phyloP scores from a whole-genome alignment of 2,113 vertebrate species.

The Tachycineta bicolor region DNA sequence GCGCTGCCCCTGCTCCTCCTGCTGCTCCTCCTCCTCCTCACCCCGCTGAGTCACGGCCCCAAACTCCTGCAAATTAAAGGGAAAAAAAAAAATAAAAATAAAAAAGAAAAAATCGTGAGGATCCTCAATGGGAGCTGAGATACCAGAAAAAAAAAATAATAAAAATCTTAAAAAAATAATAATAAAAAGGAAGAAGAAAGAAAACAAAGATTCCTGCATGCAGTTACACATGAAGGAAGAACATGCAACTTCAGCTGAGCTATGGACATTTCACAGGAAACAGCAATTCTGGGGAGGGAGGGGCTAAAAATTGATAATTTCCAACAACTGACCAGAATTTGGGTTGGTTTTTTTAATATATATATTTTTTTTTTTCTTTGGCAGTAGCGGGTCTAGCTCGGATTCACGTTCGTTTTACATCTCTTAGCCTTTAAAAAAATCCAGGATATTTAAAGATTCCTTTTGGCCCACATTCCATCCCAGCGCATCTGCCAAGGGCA shows the following conservation, averaged over 20 bases:
- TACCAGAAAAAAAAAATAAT: no score
- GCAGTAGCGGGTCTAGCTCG: constrained; percentile 69
- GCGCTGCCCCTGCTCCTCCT: constrained; percentile 7
- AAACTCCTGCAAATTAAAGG: constrained; percentile 68
- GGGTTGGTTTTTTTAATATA: neutral
- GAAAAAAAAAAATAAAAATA: no score
- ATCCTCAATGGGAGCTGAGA: neutral
- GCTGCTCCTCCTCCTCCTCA: neutral
- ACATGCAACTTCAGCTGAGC: constrained; percentile 77
- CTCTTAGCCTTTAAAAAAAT: neutral
- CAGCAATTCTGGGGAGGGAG: constrained; percentile 64
- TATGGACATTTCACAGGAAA: constrained; percentile 54
- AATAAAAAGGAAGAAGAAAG: neutral
- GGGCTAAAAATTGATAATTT: constrained; percentile 56
- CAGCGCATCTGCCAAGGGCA: constrained; percentile 72
- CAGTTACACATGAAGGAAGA: constrained; percentile 77
- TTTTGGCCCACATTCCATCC: constrained; percentile 70
- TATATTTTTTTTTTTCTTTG: constrained; percentile 47
- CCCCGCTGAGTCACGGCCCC: neutral
- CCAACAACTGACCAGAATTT: constrained; percentile 71
- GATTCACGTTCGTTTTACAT: constrained; percentile 64
- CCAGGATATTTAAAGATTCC: constrained; percentile 49
- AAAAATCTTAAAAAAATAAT: neutral
- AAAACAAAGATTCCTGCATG: constrained; percentile 72
- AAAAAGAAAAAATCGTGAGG: constrained; percentile 18